Evolutionary conservation across 2,797 vertebrate genomes (phyloP).

Genomic region (Pelochelys cantorii): DNA sequence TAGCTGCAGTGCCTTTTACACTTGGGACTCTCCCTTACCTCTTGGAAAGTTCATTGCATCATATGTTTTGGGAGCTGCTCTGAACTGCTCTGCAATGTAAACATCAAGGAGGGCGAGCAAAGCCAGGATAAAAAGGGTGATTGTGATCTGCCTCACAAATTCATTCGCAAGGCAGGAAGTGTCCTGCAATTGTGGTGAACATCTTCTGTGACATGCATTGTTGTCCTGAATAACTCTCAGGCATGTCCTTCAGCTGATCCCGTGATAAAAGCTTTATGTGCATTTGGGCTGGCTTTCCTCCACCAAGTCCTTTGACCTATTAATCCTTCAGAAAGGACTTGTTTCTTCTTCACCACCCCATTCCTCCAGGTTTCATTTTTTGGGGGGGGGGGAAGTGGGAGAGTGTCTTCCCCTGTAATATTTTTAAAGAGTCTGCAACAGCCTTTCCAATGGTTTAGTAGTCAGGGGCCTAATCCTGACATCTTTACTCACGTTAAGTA

Average conservation of each 20-base stretch:
- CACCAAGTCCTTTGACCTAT: conserved; percentile 60
- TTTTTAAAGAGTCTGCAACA: conserved; percentile 32
- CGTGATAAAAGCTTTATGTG: conserved; percentile 70
- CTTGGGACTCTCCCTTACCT: conserved; percentile 21
- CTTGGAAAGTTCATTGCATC: not conserved
- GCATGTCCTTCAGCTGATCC: conserved; percentile 74
- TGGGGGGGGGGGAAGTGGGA: too few relatives aligned
- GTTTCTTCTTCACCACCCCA: not conserved
- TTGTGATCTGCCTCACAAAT: not conserved
- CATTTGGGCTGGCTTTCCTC: conserved; percentile 63
- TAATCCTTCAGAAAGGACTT: not conserved
- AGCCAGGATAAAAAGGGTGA: not conserved
- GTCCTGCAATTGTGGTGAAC: not conserved
- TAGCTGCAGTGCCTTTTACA: not conserved
- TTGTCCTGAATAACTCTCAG: conserved; percentile 53
- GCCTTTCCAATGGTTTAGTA: conserved; percentile 8
- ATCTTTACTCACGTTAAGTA: conserved; percentile 4
- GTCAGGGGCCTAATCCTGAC: not conserved
- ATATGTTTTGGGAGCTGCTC: not conserved
- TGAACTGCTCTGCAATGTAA: not conserved
- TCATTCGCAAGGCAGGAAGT: conserved; percentile 1
- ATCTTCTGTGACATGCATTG: not conserved
- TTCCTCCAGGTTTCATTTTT: not conserved
- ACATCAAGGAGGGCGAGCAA: not conserved
- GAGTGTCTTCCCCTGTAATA: conserved; percentile 25